Percentiles rank a stretch among this genome's conserved stretches.
phyloP scores from a whole-genome alignment of 2,797 vertebrate genomes.

The Labeo calbasu region DNA sequence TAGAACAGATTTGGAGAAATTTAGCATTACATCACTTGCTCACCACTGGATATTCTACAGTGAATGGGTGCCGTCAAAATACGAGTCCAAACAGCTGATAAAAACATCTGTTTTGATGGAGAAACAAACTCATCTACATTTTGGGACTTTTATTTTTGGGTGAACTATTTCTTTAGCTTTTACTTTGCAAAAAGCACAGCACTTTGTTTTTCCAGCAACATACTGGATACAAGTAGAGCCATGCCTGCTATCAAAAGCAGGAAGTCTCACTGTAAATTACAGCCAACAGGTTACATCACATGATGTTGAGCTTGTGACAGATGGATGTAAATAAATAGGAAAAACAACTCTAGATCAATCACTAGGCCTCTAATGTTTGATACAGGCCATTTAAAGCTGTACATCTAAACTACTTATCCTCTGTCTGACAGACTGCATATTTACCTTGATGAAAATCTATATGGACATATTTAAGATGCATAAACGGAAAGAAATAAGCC shows the following conservation, averaged over 20 bases:
- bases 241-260: neutral
- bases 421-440: neutral
- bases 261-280: neutral
- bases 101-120: neutral
- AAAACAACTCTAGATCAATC: conserved; percentile 8
- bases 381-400: neutral
- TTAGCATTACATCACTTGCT: neutral
- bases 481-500: conserved; percentile 38
- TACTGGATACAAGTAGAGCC: conserved; percentile 5
- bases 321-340: neutral
- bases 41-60: neutral
- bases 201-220: neutral
- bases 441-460: conserved; percentile 43
- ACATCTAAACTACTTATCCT: conserved; percentile 5
- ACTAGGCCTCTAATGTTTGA: neutral
- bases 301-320: neutral
- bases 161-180: neutral
- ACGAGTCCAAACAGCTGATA: neutral
- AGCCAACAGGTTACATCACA: conserved; percentile 3
- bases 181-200: neutral
- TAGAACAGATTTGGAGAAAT: neutral
- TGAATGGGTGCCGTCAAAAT: neutral
- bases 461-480: conserved; percentile 25
- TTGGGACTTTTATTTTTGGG: neutral
- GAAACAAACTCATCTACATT: neutral